Percentiles rank a stretch among this genome's conserved stretches.
These are phyloP conservation scores for Albula goreensis DNA, from an alignment of 2,113 vertebrate species.

Conservation along the genomic window DNA sequence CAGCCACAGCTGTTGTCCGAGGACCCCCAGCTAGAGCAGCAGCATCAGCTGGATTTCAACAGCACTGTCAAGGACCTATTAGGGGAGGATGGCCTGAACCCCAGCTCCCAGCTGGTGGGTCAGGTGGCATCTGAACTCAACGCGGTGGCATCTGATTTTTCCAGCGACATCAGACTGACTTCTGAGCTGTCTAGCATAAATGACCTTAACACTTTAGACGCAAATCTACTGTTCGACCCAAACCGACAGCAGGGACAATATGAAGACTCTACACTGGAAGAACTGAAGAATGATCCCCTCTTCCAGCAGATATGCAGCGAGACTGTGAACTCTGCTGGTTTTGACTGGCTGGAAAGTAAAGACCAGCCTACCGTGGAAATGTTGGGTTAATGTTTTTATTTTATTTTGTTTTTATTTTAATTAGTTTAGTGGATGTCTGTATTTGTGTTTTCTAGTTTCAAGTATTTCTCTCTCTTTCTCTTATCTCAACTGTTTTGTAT, in stretches of 20 bases:
- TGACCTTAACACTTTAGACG: constrained; percentile 95
- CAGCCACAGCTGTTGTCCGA: constrained; percentile 23
- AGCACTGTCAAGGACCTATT: constrained; percentile 96
- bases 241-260: constrained; percentile 96
- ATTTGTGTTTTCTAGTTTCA: constrained; percentile 45
- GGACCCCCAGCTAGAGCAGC: constrained; percentile 66
- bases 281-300: constrained; percentile 97
- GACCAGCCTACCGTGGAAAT: constrained; percentile 99
- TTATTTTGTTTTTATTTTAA: constrained; percentile 38
- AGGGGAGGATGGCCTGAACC: constrained; percentile 87
- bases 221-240: constrained; percentile 96
- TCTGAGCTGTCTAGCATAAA: constrained; percentile 99
- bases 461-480: constrained; percentile 8
- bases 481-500: constrained; percentile 53
- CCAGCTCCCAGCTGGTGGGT: constrained; percentile 90
- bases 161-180: constrained; percentile 92
- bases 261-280: constrained; percentile 98
- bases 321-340: constrained; percentile 93
- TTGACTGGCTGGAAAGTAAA: constrained; percentile 99
- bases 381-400: constrained; percentile 82
- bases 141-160: constrained; percentile 87
- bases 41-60: constrained; percentile 89
- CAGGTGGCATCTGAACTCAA: constrained; percentile 91
- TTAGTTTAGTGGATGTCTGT: constrained; percentile 53
- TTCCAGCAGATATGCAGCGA: constrained; percentile 99